These are phyloP conservation scores for Brachionus koreanus DNA, from an alignment of 1,140 invertebrate genomes.

Conservation along the genomic window DNA sequence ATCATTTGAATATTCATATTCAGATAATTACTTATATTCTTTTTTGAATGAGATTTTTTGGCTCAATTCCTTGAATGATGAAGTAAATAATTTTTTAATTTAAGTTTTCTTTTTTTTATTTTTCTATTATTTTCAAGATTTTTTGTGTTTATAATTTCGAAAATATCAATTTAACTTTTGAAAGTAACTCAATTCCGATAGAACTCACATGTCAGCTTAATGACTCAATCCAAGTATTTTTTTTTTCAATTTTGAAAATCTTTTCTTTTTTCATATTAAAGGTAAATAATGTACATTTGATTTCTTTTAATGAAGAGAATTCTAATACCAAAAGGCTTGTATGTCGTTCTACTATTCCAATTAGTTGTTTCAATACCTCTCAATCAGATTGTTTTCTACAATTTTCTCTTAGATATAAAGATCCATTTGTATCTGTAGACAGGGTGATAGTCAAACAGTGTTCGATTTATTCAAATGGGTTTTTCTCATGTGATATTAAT, in stretches of 20 bases:
- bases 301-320: neutral
- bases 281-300: neutral
- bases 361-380: neutral
- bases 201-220: neutral
- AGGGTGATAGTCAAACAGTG: neutral
- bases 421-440: neutral
- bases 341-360: neutral
- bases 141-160: neutral
- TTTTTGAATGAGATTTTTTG: neutral
- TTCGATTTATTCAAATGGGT: neutral
- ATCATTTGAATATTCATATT: neutral
- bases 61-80: neutral
- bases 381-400: neutral
- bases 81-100: neutral
- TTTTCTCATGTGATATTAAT: neutral
- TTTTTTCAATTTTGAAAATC: neutral
- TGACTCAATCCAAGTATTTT: neutral
- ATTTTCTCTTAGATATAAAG: neutral
- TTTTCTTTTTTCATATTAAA: neutral
- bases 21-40: neutral
- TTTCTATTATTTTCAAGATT: neutral
- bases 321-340: neutral
- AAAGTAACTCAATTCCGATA: no score
- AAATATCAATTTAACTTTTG: no score
- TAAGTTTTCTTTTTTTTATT: neutral